Evolutionary conservation across 1,140 invertebrate genomes (phyloP).

Genomic region (Drosophila eugracilis): DNA sequence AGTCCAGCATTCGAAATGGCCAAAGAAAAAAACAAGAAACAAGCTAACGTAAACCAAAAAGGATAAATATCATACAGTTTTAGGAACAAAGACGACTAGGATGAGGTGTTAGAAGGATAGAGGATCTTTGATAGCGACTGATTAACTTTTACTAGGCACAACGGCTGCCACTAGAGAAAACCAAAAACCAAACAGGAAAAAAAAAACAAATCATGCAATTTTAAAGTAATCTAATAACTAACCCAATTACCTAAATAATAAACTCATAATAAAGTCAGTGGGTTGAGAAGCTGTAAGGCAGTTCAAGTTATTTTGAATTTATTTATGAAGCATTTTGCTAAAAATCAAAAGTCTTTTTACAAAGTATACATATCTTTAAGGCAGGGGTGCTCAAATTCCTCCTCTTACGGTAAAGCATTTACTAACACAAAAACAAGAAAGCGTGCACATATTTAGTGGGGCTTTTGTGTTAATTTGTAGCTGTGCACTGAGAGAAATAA

Average conservation of each 20-base stretch:
- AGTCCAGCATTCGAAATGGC: slow-evolving; percentile 70
- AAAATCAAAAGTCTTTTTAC: not conserved
- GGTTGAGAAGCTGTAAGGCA: not conserved
- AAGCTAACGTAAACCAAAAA: slow-evolving; percentile 29
- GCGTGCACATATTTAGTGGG: no score
- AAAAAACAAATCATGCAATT: slow-evolving; percentile 34
- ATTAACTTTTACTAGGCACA: slow-evolving; percentile 80
- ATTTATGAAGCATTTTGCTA: not conserved
- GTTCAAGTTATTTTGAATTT: not conserved
- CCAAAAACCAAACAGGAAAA: slow-evolving; percentile 35
- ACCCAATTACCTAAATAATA: slow-evolving; percentile 74
- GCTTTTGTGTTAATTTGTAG: no score
- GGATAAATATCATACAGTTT: slow-evolving; percentile 43
- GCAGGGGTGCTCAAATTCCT: no score
- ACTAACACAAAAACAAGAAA: no score
- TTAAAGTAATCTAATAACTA: slow-evolving; percentile 71
- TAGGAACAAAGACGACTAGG: slow-evolving; percentile 26
- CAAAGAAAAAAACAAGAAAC: slow-evolving; percentile 55
- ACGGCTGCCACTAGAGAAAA: slow-evolving; percentile 66
- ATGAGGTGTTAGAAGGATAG: slow-evolving; percentile 34
- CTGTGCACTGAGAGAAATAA: no score
- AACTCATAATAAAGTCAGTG: slow-evolving; percentile 23
- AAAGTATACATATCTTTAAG: slow-evolving; percentile 33
- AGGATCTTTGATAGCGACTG: slow-evolving; percentile 70
- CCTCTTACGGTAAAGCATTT: no score